Evolutionary conservation across 2,797 vertebrate species (phyloP).

Genomic region (Xenentodon cancila): DNA sequence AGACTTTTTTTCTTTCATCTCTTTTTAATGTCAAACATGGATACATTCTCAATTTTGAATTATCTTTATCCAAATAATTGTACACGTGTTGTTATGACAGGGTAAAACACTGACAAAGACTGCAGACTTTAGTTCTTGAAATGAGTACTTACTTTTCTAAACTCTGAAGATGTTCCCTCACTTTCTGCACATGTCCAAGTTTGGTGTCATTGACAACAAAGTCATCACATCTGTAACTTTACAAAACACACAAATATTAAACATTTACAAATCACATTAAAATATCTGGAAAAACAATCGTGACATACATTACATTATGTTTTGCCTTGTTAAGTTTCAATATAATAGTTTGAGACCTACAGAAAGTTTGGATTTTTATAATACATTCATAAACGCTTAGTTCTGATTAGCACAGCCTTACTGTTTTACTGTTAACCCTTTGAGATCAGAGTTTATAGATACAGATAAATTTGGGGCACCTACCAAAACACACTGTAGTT

Average conservation of each 20-base stretch:
- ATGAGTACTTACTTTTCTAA: slow-evolving; percentile 92
- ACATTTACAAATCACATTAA: no score
- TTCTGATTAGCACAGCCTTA: no score
- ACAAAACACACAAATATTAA: slow-evolving; percentile 14
- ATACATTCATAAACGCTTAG: no score
- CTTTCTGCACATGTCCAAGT: slow-evolving; percentile 93
- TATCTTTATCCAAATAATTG: not conserved
- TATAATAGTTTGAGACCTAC: not conserved
- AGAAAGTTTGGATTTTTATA: no score
- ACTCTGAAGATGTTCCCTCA: slow-evolving; percentile 96
- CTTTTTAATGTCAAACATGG: no score
- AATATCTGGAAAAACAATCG: no score
- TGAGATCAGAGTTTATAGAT: not conserved
- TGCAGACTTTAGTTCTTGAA: not conserved
- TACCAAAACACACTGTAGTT: slow-evolving; percentile 98
- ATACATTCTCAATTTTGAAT: not conserved
- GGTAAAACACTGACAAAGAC: not conserved
- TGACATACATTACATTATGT: not conserved
- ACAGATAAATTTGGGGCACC: slow-evolving; percentile 53
- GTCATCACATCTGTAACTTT: slow-evolving; percentile 98
- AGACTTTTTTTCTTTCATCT: not conserved
- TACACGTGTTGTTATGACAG: not conserved
- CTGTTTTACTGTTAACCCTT: slow-evolving; percentile 1
- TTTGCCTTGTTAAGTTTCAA: not conserved
- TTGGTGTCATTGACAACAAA: slow-evolving; percentile 98